Evolutionary conservation across 2,797 vertebrate genomes (phyloP).

Genomic region (Hydrolagus colliei): DNA sequence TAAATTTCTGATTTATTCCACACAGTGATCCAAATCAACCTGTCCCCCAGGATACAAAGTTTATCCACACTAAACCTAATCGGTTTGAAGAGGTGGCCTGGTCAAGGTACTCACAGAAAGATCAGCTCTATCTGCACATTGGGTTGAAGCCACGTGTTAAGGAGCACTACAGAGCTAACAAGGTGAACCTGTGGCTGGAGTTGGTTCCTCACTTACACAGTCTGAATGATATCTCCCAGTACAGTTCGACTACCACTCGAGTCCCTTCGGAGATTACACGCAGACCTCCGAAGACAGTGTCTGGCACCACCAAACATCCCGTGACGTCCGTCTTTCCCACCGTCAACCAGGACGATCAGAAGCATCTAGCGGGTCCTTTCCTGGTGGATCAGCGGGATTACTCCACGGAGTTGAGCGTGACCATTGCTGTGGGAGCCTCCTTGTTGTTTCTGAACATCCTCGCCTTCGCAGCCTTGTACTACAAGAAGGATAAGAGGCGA

Average conservation of each 20-base stretch:
- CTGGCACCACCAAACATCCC: constrained; percentile 65
- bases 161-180: constrained; percentile 96
- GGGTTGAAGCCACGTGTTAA: constrained; percentile 97
- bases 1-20: constrained; percentile 39
- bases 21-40: constrained; percentile 96
- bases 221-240: constrained; percentile 93
- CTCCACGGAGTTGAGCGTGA: constrained; percentile 93
- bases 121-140: constrained; percentile 95
- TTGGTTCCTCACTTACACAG: constrained; percentile 96
- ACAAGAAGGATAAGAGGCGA: constrained; percentile 96
- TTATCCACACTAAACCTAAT: constrained; percentile 97
- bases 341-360: constrained; percentile 82
- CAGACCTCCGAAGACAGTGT: constrained; percentile 83
- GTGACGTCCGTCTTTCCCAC: constrained; percentile 90
- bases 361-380: constrained; percentile 79
- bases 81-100: constrained; percentile 98
- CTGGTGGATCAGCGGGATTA: constrained; percentile 96
- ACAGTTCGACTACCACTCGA: constrained; percentile 96
- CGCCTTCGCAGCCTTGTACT: constrained; percentile 93
- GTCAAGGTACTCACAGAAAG: constrained; percentile 97
- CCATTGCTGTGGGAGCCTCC: constrained; percentile 93
- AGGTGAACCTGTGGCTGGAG: constrained; percentile 97
- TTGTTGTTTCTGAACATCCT: constrained; percentile 95
- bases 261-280: constrained; percentile 88
- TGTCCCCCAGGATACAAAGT: constrained; percentile 97